Percentiles rank a stretch among this genome's conserved stretches.
These are phyloP conservation scores for Pelosia muscerda DNA, from an alignment of 2,888 invertebrate genomes.

Conservation along the genomic window DNA sequence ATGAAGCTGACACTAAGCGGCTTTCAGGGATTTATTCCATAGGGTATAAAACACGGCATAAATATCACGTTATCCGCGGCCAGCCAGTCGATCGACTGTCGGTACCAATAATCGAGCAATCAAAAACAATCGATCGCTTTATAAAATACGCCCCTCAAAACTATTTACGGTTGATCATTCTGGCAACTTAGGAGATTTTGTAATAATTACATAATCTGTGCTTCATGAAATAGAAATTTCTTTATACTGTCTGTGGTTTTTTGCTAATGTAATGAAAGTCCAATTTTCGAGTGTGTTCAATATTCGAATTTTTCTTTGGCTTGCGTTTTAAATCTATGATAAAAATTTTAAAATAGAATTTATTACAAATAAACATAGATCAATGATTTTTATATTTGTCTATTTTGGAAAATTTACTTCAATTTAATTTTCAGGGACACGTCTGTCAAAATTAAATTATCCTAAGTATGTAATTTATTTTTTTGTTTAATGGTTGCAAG, in stretches of 20 bases:
- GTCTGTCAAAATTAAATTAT: no score
- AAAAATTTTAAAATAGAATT: no score
- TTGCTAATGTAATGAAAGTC: not conserved
- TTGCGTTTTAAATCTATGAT: not conserved
- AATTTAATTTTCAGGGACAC: no score
- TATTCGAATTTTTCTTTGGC: not conserved
- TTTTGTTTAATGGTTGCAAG: no score
- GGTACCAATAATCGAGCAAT: constrained; percentile 35
- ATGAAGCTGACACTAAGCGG: constrained; percentile 23
- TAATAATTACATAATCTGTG: constrained; percentile 30
- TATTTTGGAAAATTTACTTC: no score
- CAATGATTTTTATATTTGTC: no score
- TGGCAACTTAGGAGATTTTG: constrained; percentile 27
- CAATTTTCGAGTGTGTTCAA: no score
- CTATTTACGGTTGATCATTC: constrained; percentile 31
- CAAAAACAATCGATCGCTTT: constrained; percentile 32
- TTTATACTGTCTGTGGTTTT: constrained; percentile 9
- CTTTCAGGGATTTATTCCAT: constrained; percentile 28
- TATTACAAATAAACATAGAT: no score
- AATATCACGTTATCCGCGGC: constrained; percentile 29
- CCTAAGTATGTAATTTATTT: no score
- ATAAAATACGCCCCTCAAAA: constrained; percentile 35
- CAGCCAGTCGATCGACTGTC: constrained; percentile 21
- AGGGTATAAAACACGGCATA: constrained; percentile 24
- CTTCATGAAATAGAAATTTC: constrained; percentile 17